A percentile compares a stretch with the other conserved stretches of the same genome.
phyloP scores from a whole-genome alignment of 1,140 invertebrate species.

The Leptinotarsa texana region DNA sequence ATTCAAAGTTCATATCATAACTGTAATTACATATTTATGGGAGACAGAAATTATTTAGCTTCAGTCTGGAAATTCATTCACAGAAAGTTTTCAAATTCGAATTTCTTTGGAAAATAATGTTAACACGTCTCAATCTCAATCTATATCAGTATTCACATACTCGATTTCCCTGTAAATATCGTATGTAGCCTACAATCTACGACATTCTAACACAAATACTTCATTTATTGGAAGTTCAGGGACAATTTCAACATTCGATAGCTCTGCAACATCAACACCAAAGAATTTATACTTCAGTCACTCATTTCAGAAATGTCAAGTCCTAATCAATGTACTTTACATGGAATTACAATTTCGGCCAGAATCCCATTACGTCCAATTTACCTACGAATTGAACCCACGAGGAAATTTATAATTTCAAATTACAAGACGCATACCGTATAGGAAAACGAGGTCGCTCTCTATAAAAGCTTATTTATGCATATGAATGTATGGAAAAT shows the following conservation, averaged over 20 bases:
- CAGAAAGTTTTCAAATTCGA: no score
- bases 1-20: no score
- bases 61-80: no score
- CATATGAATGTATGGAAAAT: conserved; percentile 27
- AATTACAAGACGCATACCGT: conserved; percentile 27
- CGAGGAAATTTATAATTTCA: conserved; percentile 29
- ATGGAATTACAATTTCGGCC: conserved; percentile 24
- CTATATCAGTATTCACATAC: no score
- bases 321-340: conserved; percentile 18
- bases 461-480: conserved; percentile 26
- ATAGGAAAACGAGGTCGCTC: conserved; percentile 23
- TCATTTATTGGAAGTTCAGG: no score
- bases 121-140: no score
- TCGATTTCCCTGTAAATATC: no score
- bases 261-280: not conserved
- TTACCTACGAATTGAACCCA: conserved; percentile 26
- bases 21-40: no score
- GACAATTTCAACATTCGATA: not conserved
- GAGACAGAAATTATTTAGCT: no score
- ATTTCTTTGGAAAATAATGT: no score
- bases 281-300: not conserved
- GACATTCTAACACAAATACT: no score
- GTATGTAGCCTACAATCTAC: no score
- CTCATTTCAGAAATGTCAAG: conserved; percentile 18
- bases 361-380: conserved; percentile 27